Conservation (phyloP, 1,140 invertebrate genomes). For the Drosophila watanabei region DNA sequence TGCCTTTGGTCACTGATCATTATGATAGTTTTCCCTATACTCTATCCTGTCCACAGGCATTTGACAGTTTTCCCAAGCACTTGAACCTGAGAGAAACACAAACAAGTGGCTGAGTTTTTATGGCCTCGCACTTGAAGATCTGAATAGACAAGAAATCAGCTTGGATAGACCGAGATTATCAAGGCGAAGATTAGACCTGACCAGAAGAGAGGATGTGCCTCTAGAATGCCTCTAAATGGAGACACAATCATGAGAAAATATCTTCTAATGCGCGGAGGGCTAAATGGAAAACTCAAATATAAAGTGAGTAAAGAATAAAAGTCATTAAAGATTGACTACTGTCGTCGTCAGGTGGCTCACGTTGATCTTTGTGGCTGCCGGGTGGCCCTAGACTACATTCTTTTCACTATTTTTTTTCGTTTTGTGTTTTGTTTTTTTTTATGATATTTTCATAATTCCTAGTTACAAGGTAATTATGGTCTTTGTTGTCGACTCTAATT, state of each 20-base stretch:
- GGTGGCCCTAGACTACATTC: constrained; percentile 64
- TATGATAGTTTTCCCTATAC: constrained; percentile 27
- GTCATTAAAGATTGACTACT: constrained; percentile 79
- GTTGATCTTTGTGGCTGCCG: constrained; percentile 46
- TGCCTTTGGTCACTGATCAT: constrained; percentile 13
- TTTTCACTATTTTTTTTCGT: constrained; percentile 24
- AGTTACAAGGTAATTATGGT: constrained; percentile 73
- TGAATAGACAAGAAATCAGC: constrained; percentile 35
- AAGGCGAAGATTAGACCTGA: constrained; percentile 61
- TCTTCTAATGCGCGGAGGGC: constrained; percentile 62
- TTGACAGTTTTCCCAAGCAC: constrained; percentile 40
- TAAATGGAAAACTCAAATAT: constrained; percentile 17
- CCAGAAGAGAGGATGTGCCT: constrained; percentile 46
- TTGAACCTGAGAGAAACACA: constrained; percentile 15
- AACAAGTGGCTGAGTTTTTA: constrained; percentile 37
- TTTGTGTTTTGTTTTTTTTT: constrained; percentile 46
- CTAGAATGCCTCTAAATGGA: constrained; percentile 35
- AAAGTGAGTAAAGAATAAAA: constrained; percentile 54
- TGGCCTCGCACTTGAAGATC: constrained; percentile 29
- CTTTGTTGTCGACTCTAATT: constrained; percentile 76
- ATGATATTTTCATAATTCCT: constrained; percentile 70
- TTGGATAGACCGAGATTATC: constrained; percentile 58
- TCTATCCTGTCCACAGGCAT: constrained; percentile 11
- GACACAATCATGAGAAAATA: constrained; percentile 76
- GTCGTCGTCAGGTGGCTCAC: constrained; percentile 55